Conservation (phyloP, 2,797 vertebrate species). For the Vireo griseus region DNA sequence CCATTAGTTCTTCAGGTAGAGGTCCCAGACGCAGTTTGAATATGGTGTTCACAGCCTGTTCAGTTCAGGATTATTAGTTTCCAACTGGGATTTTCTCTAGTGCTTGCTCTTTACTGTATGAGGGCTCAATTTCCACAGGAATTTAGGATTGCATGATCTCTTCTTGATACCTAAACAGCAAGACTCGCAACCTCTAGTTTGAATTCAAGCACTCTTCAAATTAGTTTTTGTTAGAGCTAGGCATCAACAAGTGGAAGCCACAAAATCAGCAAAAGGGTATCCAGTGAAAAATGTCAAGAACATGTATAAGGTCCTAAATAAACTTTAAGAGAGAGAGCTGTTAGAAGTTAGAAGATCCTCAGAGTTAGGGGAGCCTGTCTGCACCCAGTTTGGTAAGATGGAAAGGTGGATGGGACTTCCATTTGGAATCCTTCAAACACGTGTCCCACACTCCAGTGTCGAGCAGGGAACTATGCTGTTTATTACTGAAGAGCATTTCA, state of each 20-base stretch:
- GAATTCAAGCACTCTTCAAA: not conserved
- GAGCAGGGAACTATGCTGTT: not conserved
- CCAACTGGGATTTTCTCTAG: not conserved
- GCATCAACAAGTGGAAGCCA: not conserved
- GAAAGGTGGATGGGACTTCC: not conserved
- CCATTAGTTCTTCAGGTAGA: not conserved
- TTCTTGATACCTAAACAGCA: not conserved
- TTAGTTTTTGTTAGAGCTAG: not conserved
- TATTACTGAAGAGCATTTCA: not conserved
- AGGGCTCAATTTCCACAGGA: not conserved
- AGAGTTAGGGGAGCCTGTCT: not conserved
- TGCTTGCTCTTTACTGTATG: not conserved
- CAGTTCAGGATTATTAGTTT: not conserved
- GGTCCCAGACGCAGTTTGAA: not conserved
- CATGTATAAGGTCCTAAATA: not conserved
- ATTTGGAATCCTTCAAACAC: not conserved
- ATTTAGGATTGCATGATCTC: not conserved
- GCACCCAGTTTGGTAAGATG: not conserved
- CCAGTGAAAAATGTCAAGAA: not conserved
- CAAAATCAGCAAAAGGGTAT: not conserved
- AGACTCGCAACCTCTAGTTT: not conserved
- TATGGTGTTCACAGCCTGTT: not conserved
- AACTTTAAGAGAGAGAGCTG: not conserved
- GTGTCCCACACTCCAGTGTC: not conserved
- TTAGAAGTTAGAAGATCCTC: not conserved